Evolutionary conservation across 2,888 invertebrate species (phyloP), one percentile per base, ranked within the genome.

Genomic region (Clanis bilineata): DNA sequence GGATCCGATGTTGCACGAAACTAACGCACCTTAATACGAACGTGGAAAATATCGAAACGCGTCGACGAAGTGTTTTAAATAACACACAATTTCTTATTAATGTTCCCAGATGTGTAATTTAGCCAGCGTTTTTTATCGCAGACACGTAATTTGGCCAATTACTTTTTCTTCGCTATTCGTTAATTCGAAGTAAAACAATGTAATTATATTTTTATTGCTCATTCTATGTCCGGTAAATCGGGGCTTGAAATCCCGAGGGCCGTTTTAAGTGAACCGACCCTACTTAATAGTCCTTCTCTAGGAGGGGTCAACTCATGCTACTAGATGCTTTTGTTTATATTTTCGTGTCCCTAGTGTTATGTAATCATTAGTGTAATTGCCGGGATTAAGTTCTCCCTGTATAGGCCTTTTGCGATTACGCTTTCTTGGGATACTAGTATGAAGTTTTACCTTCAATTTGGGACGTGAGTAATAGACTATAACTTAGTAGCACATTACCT

Each of bases 181-280:
- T 80, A 81, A 84, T 83, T 76, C 78, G 69, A 76, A 84, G 78
- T 82, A 80, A 83, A 85, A 83, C 86, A 85, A 85, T 83, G 82
- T 88, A 88, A 88, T 90, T 87, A 89, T 88, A 88, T 88, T 88
- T 87, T 88, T 90, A 90, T 86, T 87, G 85, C 82, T 86, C 85
- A 85, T 88, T 88, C 83, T 80, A 85, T 86, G 86, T 87, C 82
- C 83, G 86, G 85, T 87, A 87, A 90, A 89, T 88, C 86, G 86
- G 82, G 76, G 80, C 79, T 80, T 79, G 77, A 74, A 82, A 79
- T 87, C 89, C 85, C 84, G 61, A 68, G 85, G 86, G 86, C 76
- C 82, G 80, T 82, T 86, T 87, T 83, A 84, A 82, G 80, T 80
- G 80, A 79, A 80, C 82, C 82, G 82, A 83, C 87, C 87, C 83